Conservation (phyloP, 2,113 vertebrate species). For the Hippocampus barbouri region DNA sequence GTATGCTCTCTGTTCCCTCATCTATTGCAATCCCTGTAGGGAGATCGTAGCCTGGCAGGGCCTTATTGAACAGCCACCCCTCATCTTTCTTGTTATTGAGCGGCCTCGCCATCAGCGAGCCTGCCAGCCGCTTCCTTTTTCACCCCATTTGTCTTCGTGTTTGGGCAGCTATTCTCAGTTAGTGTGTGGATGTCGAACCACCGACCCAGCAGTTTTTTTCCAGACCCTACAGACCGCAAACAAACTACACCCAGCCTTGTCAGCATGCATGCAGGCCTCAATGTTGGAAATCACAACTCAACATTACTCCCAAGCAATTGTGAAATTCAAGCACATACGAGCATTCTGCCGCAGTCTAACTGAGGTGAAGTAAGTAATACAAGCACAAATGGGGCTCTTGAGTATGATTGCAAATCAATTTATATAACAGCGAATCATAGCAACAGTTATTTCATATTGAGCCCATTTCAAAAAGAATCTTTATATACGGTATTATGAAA, state of each 20-base stretch:
- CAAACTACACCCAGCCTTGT: conserved; percentile 11
- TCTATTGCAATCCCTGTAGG: conserved; percentile 6
- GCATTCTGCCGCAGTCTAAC: not conserved
- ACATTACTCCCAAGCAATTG: not conserved
- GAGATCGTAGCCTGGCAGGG: conserved; percentile 23
- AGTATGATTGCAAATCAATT: not conserved
- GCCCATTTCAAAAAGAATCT: not conserved
- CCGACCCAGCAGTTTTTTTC: conserved; percentile 3
- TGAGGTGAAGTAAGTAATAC: not conserved
- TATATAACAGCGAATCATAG: not conserved
- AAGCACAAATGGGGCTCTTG: not conserved
- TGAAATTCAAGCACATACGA: not conserved
- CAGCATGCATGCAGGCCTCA: conserved; percentile 1
- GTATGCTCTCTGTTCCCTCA: not conserved
- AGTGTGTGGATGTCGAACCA: conserved; percentile 2
- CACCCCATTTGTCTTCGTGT: conserved; percentile 40
- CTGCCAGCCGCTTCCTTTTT: conserved; percentile 27
- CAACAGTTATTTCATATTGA: not conserved
- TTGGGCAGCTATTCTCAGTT: conserved; percentile 32
- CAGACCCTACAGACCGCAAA: conserved; percentile 12
- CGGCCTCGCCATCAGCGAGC: conserved; percentile 13
- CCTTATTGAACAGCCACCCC: conserved; percentile 32
- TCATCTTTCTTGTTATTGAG: conserved; percentile 33
- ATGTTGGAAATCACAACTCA: not conserved
- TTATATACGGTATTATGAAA: not conserved